phyloP scores from a whole-genome alignment of 2,888 invertebrate species.

The Beris chalybata region DNA sequence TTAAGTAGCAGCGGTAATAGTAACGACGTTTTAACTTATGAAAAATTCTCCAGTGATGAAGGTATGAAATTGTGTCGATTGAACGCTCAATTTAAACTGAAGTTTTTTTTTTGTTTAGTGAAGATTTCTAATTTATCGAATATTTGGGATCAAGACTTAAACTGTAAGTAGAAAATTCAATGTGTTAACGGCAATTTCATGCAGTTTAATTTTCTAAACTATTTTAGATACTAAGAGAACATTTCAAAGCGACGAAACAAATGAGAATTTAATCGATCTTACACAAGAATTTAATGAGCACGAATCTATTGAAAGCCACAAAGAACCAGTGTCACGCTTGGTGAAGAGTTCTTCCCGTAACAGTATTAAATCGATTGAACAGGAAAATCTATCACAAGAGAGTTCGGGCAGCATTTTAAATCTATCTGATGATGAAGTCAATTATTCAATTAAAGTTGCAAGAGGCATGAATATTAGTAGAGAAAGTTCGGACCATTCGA shows the following conservation, averaged over 20 bases:
- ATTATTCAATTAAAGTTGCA: slow-evolving; percentile 62
- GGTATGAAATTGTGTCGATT: slow-evolving; percentile 42
- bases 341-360: neutral
- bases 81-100: slow-evolving; percentile 4
- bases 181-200: neutral
- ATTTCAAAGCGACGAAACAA: neutral
- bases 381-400: slow-evolving; percentile 17
- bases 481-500: no score
- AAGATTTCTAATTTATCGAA: slow-evolving; percentile 43
- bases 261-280: slow-evolving; percentile 20
- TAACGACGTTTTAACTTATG: slow-evolving; percentile 41
- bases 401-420: slow-evolving; percentile 48
- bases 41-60: slow-evolving; percentile 52
- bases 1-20: slow-evolving; percentile 22
- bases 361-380: slow-evolving; percentile 1
- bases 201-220: neutral
- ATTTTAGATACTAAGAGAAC: no score
- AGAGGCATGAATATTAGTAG: slow-evolving; percentile 41
- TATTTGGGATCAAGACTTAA: slow-evolving; percentile 25
- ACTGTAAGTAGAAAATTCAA: slow-evolving; percentile 12
- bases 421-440: slow-evolving; percentile 60
- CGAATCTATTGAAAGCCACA: neutral
- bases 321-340: neutral
- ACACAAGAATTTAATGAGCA: slow-evolving; percentile 1
- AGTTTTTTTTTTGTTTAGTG: slow-evolving; percentile 44